Evolutionary conservation across 2,797 vertebrate species (phyloP), one percentile per base, ranked within the genome.

Genomic region (Acrossocheilus fasciatus): DNA sequence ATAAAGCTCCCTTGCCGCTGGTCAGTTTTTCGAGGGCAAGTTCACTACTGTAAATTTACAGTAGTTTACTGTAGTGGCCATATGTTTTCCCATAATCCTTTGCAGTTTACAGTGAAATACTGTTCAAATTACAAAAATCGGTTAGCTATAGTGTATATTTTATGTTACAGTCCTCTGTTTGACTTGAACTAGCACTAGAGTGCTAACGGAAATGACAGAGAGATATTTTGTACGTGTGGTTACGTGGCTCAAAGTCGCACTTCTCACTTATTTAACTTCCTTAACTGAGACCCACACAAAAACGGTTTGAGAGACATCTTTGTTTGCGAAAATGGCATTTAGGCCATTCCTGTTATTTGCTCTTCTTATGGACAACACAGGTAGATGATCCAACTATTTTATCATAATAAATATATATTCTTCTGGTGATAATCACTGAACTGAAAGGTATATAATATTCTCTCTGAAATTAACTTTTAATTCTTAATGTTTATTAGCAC

Each of bases 201-300:
- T 15, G 2, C 9, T 11, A 20, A 3, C 0, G 0, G 34, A 68
- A 39, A 11, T 68, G 3, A 26, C 26, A 26, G 26, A 26, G 26
- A 26, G 26, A 26, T 26, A 26, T 26, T 26, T 26, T 26, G 26
- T 10, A 10, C 1, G 3, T 69, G 66, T 11, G 66, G 34, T 39
- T 0, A 7, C 4, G 34, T 34, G 3, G 0, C 7, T 36, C 17
- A 36, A 26, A 26, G 26, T 66, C 6, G 9, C 17, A 20, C 4
- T 6, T 20, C 2, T 23, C 8, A 36, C 2, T 36, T 4, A 11
- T 59, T 62, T 12, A 62, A 74, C 17, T 36, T 76, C 9, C 18
- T 12, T 2, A 1, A 39, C 6, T n/a, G 34, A 78, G 0, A 39
- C 1, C 0, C 34, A 0, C 1, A 41, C 1, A 10, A 3, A 15